Percentiles rank a stretch among this genome's conserved stretches.
These are phyloP conservation scores for Apoderus coryli DNA, from an alignment of 2,888 invertebrate genomes.

Conservation along the genomic window DNA sequence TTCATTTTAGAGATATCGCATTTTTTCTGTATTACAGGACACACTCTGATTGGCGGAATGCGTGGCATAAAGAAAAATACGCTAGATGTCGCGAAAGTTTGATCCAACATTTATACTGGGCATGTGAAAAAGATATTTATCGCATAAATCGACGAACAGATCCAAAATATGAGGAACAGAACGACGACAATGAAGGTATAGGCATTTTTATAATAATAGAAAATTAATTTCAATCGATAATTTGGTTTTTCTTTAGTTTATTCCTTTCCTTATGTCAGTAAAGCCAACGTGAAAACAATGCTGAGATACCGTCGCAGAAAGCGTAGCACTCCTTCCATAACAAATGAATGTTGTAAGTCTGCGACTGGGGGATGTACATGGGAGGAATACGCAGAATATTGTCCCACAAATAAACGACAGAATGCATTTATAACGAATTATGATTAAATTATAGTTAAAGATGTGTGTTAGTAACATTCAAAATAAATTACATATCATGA, in stretches of 20 bases:
- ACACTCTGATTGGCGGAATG: slow-evolving; percentile 42
- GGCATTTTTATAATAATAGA: slow-evolving; percentile 3
- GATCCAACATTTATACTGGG: slow-evolving; percentile 42
- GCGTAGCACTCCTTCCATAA: slow-evolving; percentile 34
- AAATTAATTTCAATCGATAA: no score
- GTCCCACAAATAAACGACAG: slow-evolving; percentile 40
- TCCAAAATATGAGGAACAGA: slow-evolving; percentile 11
- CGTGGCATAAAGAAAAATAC: slow-evolving; percentile 43
- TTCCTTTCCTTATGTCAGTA: no score
- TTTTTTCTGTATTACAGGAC: no score
- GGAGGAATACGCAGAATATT: slow-evolving; percentile 52
- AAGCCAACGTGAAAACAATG: slow-evolving; percentile 24
- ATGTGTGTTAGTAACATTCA: no score
- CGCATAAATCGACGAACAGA: slow-evolving; percentile 35
- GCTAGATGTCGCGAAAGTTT: slow-evolving; percentile 42
- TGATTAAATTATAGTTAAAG: no score
- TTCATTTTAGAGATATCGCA: no score
- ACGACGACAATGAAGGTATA: slow-evolving; percentile 18
- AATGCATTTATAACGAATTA: slow-evolving; percentile 18
- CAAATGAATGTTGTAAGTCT: slow-evolving; percentile 43
- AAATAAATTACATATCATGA: no score
- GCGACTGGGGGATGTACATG: slow-evolving; percentile 45
- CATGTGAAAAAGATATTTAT: slow-evolving; percentile 48
- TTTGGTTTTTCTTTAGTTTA: no score
- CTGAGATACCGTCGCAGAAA: slow-evolving; percentile 26